Conservation (phyloP, 2,797 vertebrate species). For the Lophius americanus region DNA sequence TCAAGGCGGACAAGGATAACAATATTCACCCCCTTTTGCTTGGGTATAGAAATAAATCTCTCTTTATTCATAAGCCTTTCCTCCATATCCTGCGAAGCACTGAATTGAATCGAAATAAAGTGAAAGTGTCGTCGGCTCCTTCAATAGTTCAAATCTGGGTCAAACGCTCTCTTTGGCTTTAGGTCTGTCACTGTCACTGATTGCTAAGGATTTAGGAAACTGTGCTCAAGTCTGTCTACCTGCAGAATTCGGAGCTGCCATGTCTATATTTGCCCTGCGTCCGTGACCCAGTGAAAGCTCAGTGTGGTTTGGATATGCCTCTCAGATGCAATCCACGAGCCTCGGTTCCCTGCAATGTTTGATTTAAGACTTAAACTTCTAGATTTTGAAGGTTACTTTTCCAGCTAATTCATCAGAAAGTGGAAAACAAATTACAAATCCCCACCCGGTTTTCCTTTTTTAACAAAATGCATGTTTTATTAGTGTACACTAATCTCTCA, state of each 20-base stretch:
- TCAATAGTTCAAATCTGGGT: slow-evolving; percentile 17
- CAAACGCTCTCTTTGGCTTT: slow-evolving; percentile 9
- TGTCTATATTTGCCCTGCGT: slow-evolving; percentile 16
- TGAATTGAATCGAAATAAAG: neutral
- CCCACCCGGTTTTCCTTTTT: no score
- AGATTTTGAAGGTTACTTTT: slow-evolving; percentile 26
- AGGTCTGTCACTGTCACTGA: neutral
- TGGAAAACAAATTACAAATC: no score
- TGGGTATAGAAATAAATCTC: no score
- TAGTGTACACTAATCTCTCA: no score
- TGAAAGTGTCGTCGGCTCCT: slow-evolving; percentile 2
- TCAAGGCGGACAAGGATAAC: no score
- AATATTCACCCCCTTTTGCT: no score
- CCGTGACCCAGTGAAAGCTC: slow-evolving; percentile 16
- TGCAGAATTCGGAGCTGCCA: slow-evolving; percentile 6
- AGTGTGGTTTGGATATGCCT: slow-evolving; percentile 37
- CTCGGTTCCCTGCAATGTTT: slow-evolving; percentile 59
- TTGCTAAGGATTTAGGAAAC: slow-evolving; percentile 3
- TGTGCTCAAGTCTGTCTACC: neutral
- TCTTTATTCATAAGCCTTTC: neutral
- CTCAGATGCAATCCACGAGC: slow-evolving; percentile 40
- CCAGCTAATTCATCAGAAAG: slow-evolving; percentile 12
- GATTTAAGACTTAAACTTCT: slow-evolving; percentile 70
- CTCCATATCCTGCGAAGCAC: neutral
- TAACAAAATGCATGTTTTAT: no score